Evolutionary conservation across 2,113 vertebrate genomes (phyloP), one percentile per base, ranked within the genome.

Genomic region (Gymnorhina tibicen): DNA sequence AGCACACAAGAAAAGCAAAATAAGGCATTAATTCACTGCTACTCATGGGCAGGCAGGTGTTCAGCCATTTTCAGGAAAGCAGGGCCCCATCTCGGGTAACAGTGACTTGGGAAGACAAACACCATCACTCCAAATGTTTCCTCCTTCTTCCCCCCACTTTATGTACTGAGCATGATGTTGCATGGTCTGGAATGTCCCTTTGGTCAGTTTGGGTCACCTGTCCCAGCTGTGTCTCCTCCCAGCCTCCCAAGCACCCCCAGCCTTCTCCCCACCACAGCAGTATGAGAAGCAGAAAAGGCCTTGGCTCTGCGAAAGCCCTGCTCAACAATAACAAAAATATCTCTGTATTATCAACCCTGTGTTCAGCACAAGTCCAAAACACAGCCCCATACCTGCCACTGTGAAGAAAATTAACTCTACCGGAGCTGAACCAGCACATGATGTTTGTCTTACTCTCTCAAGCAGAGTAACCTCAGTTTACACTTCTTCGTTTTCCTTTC

Each of bases 261-360:
- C 7, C 32, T 3, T 3, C 44, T 76, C 37, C 32, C 33, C 22
- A 46, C 5, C 0, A 0, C 19, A 15, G 27, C 53, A 28, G 11
- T 22, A 33, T 0, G 0, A 44, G 5, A 19, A 28, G 15, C 22
- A 69, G 22, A 19, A 60, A 53, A 69, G 33, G 2, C 21, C 14
- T 19, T 52, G 39, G 37, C 6, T 42, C 14, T 44, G 17, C 37
- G 21, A 52, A 27, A 68, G 27, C 37, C 6, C 53, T 37, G 27
- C 11, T 12, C 63, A 77, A 18, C 8, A 52, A 13, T 37, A 50
- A 33, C 22, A 33, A 33, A 44, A 39, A 16, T 5, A 12, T 32
- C 42, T n/a, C 52, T 26, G 0, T 42, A 5, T 67, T 30, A 67
- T 58, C 42, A 76, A 11, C 15, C 15, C 23, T 46, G 5, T 37